A percentile compares a stretch with the other conserved stretches of the same genome.
These are phyloP conservation scores for Cylindroiulus punctatus DNA, from an alignment of 2,888 invertebrate species.

Conservation along the genomic window DNA sequence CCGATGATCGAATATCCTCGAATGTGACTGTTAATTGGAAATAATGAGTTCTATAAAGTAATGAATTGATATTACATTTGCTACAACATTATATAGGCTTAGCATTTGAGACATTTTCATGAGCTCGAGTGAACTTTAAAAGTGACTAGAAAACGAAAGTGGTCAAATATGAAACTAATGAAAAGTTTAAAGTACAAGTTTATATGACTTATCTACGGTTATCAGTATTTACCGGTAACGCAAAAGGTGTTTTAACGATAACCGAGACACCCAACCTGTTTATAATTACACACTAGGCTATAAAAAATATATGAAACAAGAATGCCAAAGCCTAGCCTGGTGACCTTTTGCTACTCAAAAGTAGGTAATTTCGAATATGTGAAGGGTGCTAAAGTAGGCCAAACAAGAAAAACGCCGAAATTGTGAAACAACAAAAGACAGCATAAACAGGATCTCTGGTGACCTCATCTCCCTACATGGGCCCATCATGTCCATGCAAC, in stretches of 20 bases:
- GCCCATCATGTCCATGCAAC: conserved; percentile 37
- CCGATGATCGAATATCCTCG: background rate
- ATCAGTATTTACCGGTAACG: background rate
- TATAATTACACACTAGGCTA: conserved; percentile 1
- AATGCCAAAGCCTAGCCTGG: conserved; percentile 22
- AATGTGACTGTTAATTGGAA: background rate
- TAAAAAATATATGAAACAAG: conserved; percentile 31
- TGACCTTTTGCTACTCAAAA: conserved; percentile 28
- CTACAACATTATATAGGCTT: background rate
- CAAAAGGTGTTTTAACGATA: background rate
- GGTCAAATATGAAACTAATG: background rate
- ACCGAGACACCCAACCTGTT: conserved; percentile 25
- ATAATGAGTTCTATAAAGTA: background rate
- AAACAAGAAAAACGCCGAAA: conserved; percentile 7
- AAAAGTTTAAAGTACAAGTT: background rate
- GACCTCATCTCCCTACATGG: conserved; percentile 27
- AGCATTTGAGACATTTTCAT: too few relatives aligned
- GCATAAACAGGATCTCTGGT: conserved; percentile 35
- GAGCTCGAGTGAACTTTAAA: background rate
- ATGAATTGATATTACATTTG: background rate
- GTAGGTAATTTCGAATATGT: conserved; percentile 17
- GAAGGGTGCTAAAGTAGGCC: conserved; percentile 29
- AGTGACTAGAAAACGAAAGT: background rate
- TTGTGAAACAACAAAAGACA: conserved; percentile 41
- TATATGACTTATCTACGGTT: background rate